Conservation (phyloP, 2,113 vertebrate species). For the Steatornis caripensis region DNA sequence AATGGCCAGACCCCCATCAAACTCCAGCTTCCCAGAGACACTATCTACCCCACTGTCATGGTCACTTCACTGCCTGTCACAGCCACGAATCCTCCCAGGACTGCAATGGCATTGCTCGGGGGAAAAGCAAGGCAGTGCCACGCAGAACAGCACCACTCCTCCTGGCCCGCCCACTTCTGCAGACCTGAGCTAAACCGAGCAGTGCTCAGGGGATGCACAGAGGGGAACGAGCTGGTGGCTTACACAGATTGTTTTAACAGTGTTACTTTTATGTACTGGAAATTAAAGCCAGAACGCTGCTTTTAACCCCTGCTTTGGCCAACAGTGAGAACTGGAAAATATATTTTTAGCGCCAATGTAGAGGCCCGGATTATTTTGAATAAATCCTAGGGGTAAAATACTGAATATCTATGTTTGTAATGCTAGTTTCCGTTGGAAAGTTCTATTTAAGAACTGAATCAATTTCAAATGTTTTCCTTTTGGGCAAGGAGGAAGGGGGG, state of each 20-base stretch:
- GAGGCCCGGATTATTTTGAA: constrained; percentile 21
- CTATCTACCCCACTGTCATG: accelerated
- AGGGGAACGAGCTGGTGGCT: background rate
- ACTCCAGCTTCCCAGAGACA: background rate
- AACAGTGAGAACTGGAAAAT: constrained; percentile 38
- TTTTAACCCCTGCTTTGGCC: constrained; percentile 59
- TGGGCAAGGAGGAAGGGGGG: background rate
- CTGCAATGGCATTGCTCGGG: accelerated
- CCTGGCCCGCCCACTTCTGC: accelerated
- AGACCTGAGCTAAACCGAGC: background rate
- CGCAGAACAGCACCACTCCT: accelerated
- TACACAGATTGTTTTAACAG: constrained; percentile 27
- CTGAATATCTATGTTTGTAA: constrained; percentile 63
- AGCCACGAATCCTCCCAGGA: accelerated
- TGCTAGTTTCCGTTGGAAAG: constrained; percentile 61
- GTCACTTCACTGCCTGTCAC: background rate
- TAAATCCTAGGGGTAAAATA: constrained; percentile 63
- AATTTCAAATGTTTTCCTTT: constrained; percentile 61
- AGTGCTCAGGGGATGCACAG: background rate
- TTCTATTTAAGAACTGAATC: constrained; percentile 63
- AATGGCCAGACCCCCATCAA: accelerated
- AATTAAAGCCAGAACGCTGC: constrained; percentile 7
- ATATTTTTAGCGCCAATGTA: constrained; percentile 34
- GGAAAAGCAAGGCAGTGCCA: background rate
- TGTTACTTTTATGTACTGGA: constrained; percentile 29